Evolutionary conservation across 2,113 vertebrate genomes (phyloP), one percentile per base, ranked within the genome.

Genomic region (Strigops habroptila): DNA sequence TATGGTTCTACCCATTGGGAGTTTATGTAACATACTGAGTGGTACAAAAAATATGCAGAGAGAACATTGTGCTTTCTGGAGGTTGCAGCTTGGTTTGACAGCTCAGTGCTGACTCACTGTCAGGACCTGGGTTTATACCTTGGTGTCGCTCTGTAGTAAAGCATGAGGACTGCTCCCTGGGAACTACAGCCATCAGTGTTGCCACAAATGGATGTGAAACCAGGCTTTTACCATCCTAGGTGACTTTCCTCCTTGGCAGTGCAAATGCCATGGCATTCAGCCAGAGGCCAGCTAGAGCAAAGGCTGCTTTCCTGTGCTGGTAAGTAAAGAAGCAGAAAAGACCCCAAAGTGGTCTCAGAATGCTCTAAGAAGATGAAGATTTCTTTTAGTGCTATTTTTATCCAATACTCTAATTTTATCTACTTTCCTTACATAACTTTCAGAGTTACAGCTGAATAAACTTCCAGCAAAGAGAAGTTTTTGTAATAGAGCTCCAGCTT

Each of bases 71-170:
- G 92, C 92, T 96, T 95, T 79, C 85, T 88, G 33, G 39, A 82
- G 44, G 39, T 69, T 80, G 94, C 82, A 75, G 83, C 78, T 49
- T 63, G 83, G 78, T 91, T 64, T 93, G 96, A 89, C 87, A 71
- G 55, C 75, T 94, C 13, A 15, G 63, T 94, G 92, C 94, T 98
- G 97, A 97, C 90, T 96, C 84, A 95, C 57, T n/a, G 17, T 44
- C 74, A 83, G 73, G 79, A 78, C 33, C 55, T 62, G 77, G 23
- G 62, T 41, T 95, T 69, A 7, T 64, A 86, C 77, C 48, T 33
- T 31, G 7, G 39, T 44, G n/a, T 68, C 16, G 30, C 60, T 86
- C 68, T 73, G 77, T 25, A 71, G 87, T 52, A 31, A n/a, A 75
- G 73, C 69, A 18, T 4, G 57, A 75, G 33, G 44, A 18, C 41